Evolutionary conservation across 2,888 invertebrate species (phyloP).

Genomic region (Tyria jacobaeae): DNA sequence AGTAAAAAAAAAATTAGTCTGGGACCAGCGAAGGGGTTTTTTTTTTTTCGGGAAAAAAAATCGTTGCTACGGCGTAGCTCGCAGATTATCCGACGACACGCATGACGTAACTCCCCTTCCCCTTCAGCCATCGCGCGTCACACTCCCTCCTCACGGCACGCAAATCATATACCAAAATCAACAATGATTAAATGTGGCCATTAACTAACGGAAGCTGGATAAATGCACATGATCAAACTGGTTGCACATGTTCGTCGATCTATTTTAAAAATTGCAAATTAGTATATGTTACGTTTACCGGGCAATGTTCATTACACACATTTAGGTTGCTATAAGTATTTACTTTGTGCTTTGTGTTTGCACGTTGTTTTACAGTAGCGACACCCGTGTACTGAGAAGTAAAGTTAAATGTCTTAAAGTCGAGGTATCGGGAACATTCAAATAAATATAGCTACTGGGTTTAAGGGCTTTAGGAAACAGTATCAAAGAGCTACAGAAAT

Average conservation of each 20-base stretch:
- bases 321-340: conserved; percentile 23
- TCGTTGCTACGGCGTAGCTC: conserved; percentile 42
- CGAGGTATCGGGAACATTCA: conserved; percentile 29
- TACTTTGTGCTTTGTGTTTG: conserved; percentile 32
- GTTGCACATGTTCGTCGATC: conserved; percentile 37
- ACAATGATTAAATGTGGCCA: conserved; percentile 61
- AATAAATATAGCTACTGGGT: background rate
- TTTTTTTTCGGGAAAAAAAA: conserved; percentile 41
- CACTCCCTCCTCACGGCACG: conserved; percentile 56
- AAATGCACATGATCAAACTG: conserved; percentile 33
- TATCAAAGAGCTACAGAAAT: too few species aligned
- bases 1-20: conserved; percentile 43
- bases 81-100: conserved; percentile 66
- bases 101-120: conserved; percentile 79
- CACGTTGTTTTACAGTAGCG: conserved; percentile 13
- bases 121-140: conserved; percentile 64
- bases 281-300: conserved; percentile 21
- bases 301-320: conserved; percentile 33
- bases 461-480: background rate
- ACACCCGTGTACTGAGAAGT: conserved; percentile 12
- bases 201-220: conserved; percentile 51
- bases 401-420: conserved; percentile 28
- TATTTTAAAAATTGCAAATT: conserved; percentile 36
- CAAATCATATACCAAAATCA: conserved; percentile 76
- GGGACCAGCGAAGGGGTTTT: conserved; percentile 31